Evolutionary conservation across 2,797 vertebrate species (phyloP), one percentile per base, ranked within the genome.

Genomic region (Iguana delicatissima): DNA sequence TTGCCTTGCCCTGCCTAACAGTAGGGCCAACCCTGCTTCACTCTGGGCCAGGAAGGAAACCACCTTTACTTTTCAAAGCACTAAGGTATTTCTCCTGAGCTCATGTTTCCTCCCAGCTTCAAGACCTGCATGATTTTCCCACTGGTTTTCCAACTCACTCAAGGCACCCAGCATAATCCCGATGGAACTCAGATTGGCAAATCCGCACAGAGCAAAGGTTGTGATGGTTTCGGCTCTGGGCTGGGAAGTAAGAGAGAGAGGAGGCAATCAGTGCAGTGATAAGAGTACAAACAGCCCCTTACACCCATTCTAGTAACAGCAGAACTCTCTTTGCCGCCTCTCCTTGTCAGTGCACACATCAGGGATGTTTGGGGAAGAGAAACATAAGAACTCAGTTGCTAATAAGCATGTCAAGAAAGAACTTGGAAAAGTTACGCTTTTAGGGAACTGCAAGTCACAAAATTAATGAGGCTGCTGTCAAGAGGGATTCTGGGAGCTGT

Each of bases 181-280:
- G 1, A 99, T 97, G 84, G 99, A 99, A 95, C 98, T 98, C 93
- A 99, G 94, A 96, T 99, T 99, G 94, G 99, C 98, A 4, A 99
- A 99, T 80, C 99, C 99, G 59, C 99, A 99, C 86, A 99, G 98
- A 3, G 99, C 98, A 52, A 97, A 99, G 0, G 99, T 99, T 0
- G 97, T 92, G 86, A 99, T 98, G 88, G 93, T 96, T 96, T 99
- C 99, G 0, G 99, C 98, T 94, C 99, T 96, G 83, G 98, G 92
- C 99, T 99, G 97, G 72, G 95, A 59, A 62, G 6, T 6, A 22
- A 52, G 85, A 82, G 79, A 82, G 79, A 76, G 0, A 0, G 14
- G n/a, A 64, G 13, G 4, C 0, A 5, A 50, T 0, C 1, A 84
- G 89, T 72, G 80, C 2, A 1, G 72, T 20, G 1, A 0, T 35